Evolutionary conservation across 2,888 invertebrate species (phyloP).

Genomic region (Phengaris arion): DNA sequence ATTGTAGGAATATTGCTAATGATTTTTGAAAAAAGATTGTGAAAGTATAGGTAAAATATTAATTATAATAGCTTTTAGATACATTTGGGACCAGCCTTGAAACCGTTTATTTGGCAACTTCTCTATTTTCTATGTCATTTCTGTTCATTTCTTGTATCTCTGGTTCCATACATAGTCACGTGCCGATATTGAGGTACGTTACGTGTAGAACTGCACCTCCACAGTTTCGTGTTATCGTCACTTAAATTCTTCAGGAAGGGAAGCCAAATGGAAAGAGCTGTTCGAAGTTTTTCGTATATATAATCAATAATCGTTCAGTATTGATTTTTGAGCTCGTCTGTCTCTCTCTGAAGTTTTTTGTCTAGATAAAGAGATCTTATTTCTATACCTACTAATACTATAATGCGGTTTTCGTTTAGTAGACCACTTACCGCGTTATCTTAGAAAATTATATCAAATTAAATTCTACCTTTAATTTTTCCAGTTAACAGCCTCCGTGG

Average conservation of each 20-base stretch:
- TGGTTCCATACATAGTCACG: constrained; percentile 13
- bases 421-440: no score
- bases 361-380: no score
- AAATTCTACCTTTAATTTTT: no score
- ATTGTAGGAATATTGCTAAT: no score
- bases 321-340: not conserved
- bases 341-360: not conserved
- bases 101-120: not conserved
- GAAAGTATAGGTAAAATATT: no score
- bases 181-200: not conserved
- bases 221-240: constrained; percentile 18
- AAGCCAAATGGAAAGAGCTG: constrained; percentile 16
- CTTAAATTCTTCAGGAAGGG: constrained; percentile 15
- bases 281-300: not conserved
- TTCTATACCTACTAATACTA: no score
- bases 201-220: constrained; percentile 26
- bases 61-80: no score
- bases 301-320: constrained; percentile 1
- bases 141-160: not conserved
- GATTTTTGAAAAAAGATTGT: no score
- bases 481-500: no score
- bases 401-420: no score
- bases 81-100: no score
- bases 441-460: no score
- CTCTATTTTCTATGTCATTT: not conserved